Conservation (phyloP, 35 echinoderm and acorn worm species). For the Patiria miniata region DNA sequence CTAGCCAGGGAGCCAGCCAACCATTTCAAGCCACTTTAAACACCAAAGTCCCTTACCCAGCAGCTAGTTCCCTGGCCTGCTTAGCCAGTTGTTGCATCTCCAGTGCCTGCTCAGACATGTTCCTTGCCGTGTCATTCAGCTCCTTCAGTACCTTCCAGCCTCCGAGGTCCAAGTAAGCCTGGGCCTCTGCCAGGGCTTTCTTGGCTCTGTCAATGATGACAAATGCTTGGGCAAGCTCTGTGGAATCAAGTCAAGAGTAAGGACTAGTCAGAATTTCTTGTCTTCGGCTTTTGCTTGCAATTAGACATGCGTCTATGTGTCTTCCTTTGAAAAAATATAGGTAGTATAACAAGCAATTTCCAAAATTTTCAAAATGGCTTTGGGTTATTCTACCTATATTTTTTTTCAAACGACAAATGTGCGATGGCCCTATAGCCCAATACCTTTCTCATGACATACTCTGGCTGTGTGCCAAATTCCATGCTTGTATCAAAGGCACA, state of each 20-base stretch:
- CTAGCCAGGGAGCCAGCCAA: too few relatives aligned
- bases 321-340: not conserved
- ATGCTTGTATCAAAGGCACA: too few relatives aligned
- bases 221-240: slow-evolving; percentile 63
- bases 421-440: too few relatives aligned
- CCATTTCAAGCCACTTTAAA: too few relatives aligned
- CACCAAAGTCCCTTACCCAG: slow-evolving; percentile 33
- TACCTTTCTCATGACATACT: too few relatives aligned
- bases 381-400: too few relatives aligned
- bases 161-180: slow-evolving; percentile 45
- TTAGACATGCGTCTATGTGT: not conserved
- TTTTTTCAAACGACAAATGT: too few relatives aligned
- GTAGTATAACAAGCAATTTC: too few relatives aligned
- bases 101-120: slow-evolving; percentile 68
- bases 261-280: not conserved
- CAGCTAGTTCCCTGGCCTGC: slow-evolving; percentile 62
- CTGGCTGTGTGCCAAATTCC: too few relatives aligned
- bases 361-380: too few relatives aligned
- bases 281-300: not conserved
- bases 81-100: slow-evolving; percentile 68
- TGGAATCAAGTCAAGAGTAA: not conserved
- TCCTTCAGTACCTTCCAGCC: slow-evolving; percentile 30
- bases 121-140: slow-evolving; percentile 49
- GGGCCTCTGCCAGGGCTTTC: slow-evolving; percentile 52
- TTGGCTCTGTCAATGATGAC: slow-evolving; percentile 74